Evolutionary conservation across 2,888 invertebrate species (phyloP).

Genomic region (Pachydiplax longipennis): DNA sequence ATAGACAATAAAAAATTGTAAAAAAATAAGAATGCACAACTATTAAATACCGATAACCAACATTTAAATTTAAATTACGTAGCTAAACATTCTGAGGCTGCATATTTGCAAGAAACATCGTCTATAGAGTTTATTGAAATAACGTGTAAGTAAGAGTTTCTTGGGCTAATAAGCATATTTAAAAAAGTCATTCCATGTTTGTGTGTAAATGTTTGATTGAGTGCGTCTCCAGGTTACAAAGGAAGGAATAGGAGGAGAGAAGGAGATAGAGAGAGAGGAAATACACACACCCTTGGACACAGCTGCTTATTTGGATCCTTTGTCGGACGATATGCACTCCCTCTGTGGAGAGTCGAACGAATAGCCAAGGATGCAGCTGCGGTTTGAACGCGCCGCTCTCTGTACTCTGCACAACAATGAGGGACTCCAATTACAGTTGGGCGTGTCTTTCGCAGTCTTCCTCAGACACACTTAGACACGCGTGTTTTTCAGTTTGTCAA

Average conservation of each 20-base stretch:
- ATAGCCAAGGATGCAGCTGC: slow-evolving; percentile 33
- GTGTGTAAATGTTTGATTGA: too few relatives aligned
- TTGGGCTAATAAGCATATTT: too few relatives aligned
- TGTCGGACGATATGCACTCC: background rate
- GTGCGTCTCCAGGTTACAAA: background rate
- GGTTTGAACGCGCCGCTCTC: slow-evolving; percentile 49
- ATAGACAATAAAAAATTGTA: too few relatives aligned
- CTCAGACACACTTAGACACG: background rate
- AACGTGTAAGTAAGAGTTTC: too few relatives aligned
- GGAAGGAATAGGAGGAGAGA: background rate
- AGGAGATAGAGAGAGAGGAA: background rate
- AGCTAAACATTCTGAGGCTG: too few relatives aligned
- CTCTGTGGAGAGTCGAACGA: background rate
- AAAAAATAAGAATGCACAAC: too few relatives aligned
- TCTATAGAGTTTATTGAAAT: too few relatives aligned
- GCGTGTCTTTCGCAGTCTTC: slow-evolving; percentile 10
- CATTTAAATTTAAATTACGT: too few relatives aligned
- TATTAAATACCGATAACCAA: too few relatives aligned
- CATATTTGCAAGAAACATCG: too few relatives aligned
- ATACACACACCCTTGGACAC: background rate
- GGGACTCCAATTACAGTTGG: slow-evolving; percentile 29
- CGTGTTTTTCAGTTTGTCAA: background rate
- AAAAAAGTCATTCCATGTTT: too few relatives aligned
- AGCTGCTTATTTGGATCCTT: slow-evolving; percentile 13
- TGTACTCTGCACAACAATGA: background rate